Conservation (phyloP, 2,113 vertebrate species). For the Mesocricetus auratus region DNA sequence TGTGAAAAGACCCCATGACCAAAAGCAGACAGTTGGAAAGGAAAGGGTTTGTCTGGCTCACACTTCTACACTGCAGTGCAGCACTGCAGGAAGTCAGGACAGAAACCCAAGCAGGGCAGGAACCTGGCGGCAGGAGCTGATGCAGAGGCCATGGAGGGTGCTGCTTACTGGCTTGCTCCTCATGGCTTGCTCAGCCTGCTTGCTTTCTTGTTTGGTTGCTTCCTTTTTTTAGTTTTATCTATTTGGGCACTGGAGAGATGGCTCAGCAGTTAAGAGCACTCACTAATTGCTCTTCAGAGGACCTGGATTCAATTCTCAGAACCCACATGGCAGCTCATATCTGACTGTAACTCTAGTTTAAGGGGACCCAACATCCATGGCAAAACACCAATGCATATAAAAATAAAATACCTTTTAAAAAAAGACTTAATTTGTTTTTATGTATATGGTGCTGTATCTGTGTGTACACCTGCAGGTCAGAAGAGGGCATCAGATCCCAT, state of each 20-base stretch:
- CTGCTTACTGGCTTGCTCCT: neutral
- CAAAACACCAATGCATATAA: neutral
- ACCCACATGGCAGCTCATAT: neutral
- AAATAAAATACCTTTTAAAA: neutral
- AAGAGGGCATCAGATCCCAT: neutral
- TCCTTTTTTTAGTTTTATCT: neutral
- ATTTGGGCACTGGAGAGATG: neutral
- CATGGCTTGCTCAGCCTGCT: neutral
- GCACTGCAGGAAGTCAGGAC: neutral
- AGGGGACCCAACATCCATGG: neutral
- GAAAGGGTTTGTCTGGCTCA: neutral
- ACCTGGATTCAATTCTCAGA: neutral
- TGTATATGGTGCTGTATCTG: neutral
- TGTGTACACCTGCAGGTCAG: neutral
- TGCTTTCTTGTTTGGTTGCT: neutral
- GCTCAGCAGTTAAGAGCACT: neutral
- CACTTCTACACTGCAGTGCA: neutral
- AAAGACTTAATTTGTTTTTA: neutral
- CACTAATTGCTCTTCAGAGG: neutral
- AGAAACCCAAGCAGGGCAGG: neutral
- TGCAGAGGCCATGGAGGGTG: neutral
- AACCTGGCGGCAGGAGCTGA: neutral
- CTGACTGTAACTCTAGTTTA: neutral
- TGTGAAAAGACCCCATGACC: neutral
- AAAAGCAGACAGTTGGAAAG: neutral